Percentiles rank a stretch among this genome's conserved stretches.
These are phyloP conservation scores for Epinephelus cyanopodus DNA, from an alignment of 2,113 vertebrate species.

Conservation along the genomic window DNA sequence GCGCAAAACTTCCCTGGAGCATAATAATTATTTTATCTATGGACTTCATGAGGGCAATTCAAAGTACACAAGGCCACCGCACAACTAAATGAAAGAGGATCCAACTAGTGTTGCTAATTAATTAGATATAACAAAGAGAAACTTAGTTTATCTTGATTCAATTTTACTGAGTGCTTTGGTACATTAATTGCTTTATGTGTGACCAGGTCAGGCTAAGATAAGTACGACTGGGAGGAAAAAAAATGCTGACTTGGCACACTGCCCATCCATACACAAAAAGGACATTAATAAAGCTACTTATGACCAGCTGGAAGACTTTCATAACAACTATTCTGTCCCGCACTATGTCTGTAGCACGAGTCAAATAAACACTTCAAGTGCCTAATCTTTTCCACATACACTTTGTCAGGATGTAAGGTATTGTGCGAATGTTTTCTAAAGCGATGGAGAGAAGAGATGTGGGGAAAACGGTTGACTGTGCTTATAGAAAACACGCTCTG, in stretches of 20 bases:
- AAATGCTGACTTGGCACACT: constrained; percentile 58
- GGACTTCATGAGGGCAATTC: constrained; percentile 41
- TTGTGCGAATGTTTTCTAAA: constrained; percentile 37
- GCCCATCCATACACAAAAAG: constrained; percentile 65
- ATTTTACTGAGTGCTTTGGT: constrained; percentile 32
- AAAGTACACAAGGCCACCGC: constrained; percentile 32
- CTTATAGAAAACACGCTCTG: constrained; percentile 1
- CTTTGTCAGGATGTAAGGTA: constrained; percentile 42
- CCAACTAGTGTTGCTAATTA: constrained; percentile 39
- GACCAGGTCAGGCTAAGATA: constrained; percentile 41
- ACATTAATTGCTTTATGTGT: constrained; percentile 34
- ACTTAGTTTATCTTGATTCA: constrained; percentile 37
- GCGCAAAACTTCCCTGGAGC: constrained; percentile 29
- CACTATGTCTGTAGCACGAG: constrained; percentile 27
- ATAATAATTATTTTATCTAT: constrained; percentile 53
- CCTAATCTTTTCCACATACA: constrained; percentile 42
- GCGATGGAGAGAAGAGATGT: constrained; percentile 5
- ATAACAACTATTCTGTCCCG: constrained; percentile 11
- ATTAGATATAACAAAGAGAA: constrained; percentile 50
- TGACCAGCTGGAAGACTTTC: constrained; percentile 44
- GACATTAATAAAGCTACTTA: constrained; percentile 69
- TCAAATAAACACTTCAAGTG: constrained; percentile 60
- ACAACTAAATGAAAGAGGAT: constrained; percentile 25
- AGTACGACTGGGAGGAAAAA: constrained; percentile 28
- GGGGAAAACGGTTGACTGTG: constrained; percentile 13